Evolutionary conservation across 2,888 invertebrate species (phyloP).

Genomic region (Oscheius sp.): DNA sequence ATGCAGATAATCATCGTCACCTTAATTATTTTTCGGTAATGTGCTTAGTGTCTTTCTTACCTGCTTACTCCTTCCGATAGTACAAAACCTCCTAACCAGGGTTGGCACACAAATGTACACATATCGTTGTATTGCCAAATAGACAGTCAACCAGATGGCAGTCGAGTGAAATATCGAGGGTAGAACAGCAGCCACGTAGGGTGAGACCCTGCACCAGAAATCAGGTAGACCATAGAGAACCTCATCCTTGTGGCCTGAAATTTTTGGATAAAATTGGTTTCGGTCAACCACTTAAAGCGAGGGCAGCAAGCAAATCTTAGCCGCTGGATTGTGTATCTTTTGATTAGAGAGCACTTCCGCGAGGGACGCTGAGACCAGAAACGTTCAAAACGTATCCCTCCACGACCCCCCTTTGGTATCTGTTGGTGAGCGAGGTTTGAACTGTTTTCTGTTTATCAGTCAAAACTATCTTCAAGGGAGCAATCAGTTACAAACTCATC

Average conservation of each 20-base stretch:
- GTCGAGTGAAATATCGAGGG: constrained; percentile 92
- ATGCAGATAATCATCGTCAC: constrained; percentile 77
- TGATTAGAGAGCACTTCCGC: too few relatives aligned
- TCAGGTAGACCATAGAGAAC: constrained; percentile 59
- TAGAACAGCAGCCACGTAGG: constrained; percentile 78
- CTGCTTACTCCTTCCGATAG: constrained; percentile 74
- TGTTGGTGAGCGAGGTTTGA: too few relatives aligned
- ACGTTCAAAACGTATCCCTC: too few relatives aligned
- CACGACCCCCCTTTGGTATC: too few relatives aligned
- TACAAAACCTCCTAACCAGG: constrained; percentile 83
- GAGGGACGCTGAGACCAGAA: too few relatives aligned
- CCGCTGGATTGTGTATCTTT: too few relatives aligned
- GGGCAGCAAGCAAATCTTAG: too few relatives aligned
- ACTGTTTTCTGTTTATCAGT: too few relatives aligned
- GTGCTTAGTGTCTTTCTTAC: constrained; percentile 38
- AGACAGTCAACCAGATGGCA: constrained; percentile 91
- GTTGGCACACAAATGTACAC: constrained; percentile 94
- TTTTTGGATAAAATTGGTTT: not conserved
- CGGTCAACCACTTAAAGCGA: too few relatives aligned
- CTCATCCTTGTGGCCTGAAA: constrained; percentile 63
- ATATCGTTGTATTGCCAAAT: constrained; percentile 90
- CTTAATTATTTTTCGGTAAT: constrained; percentile 37
- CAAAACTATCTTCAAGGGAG: too few relatives aligned
- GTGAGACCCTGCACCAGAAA: constrained; percentile 74
- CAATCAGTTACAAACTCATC: too few relatives aligned